Conservation (phyloP, 2,888 invertebrate species). For the Papilio protenor region DNA sequence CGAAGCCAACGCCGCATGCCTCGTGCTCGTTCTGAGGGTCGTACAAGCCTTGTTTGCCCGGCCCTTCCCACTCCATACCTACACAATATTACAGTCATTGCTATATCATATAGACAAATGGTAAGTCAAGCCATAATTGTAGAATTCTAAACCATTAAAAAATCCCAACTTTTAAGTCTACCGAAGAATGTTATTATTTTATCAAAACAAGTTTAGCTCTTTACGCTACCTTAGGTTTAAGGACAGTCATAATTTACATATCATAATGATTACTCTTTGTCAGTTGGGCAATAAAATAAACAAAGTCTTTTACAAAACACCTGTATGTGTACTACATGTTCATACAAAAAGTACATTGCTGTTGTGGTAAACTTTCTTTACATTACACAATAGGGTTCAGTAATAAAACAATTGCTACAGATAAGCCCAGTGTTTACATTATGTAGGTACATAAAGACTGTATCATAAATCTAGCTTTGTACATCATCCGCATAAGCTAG, state of each 20-base stretch:
- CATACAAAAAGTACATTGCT: background rate
- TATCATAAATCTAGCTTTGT: background rate
- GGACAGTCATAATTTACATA: background rate
- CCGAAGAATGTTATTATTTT: no score
- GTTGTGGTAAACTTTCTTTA: slow-evolving; percentile 5
- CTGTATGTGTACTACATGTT: background rate
- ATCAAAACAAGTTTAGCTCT: no score
- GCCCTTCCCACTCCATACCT: slow-evolving; percentile 92
- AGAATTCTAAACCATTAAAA: background rate
- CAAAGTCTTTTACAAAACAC: background rate
- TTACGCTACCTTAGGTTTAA: background rate
- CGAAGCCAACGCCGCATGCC: slow-evolving; percentile 99
- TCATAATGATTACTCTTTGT: background rate
- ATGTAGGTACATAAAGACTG: background rate
- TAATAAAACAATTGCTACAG: slow-evolving; percentile 1
- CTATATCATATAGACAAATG: background rate
- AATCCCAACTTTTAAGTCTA: background rate
- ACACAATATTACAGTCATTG: slow-evolving; percentile 42
- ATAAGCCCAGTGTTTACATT: background rate
- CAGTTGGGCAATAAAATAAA: background rate
- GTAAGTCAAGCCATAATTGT: no score
- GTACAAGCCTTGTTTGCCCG: slow-evolving; percentile 96
- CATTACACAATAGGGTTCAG: background rate
- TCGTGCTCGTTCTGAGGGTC: slow-evolving; percentile 98
- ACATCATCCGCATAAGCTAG: background rate